Conservation (phyloP, 2,888 invertebrate species). For the Drosophila quinaria region DNA sequence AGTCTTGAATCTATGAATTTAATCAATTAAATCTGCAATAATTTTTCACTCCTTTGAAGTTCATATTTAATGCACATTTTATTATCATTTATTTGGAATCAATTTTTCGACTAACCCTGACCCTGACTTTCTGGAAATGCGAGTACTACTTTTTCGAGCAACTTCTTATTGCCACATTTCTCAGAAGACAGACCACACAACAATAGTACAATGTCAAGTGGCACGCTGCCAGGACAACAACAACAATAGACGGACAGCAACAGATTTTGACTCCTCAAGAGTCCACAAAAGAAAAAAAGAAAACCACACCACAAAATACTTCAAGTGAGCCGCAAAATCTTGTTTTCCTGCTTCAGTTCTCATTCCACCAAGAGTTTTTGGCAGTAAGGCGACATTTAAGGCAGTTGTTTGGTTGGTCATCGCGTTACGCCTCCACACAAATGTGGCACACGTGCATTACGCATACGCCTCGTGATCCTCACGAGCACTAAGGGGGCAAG, state of each 20-base stretch:
- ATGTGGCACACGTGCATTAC: constrained; percentile 35
- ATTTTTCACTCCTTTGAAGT: neutral
- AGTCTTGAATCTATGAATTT: neutral
- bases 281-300: neutral
- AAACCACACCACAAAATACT: constrained; percentile 24
- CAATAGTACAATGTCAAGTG: constrained; percentile 44
- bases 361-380: neutral
- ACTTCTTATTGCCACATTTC: constrained; percentile 14
- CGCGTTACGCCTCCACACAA: constrained; percentile 20
- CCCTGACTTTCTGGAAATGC: constrained; percentile 37
- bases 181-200: constrained; percentile 9
- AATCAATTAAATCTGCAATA: neutral
- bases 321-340: constrained; percentile 20
- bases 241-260: constrained; percentile 21
- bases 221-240: constrained; percentile 39
- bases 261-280: constrained; percentile 20
- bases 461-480: constrained; percentile 30
- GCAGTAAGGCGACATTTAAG: constrained; percentile 24
- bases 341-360: neutral
- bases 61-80: neutral
- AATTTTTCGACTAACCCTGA: constrained; percentile 32
- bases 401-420: constrained; percentile 23
- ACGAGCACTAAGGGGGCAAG: neutral
- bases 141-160: constrained; percentile 42
- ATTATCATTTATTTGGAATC: constrained; percentile 5